Conservation (phyloP, 2,113 vertebrate genomes). For the Nerophis lumbriciformis region DNA sequence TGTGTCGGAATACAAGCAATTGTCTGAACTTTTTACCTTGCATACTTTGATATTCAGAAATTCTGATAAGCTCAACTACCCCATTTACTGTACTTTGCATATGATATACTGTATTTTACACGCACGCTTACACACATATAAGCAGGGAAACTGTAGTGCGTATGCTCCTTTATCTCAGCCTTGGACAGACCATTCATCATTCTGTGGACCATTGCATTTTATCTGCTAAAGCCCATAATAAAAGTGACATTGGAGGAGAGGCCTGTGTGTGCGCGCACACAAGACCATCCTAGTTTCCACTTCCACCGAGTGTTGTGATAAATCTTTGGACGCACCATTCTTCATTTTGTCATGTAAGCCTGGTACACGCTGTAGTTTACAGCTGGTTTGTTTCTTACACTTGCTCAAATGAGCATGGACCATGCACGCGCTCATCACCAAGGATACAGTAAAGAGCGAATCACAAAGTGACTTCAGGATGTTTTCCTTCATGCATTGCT, state of each 20-base stretch:
- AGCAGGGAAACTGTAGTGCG: slow-evolving; percentile 57
- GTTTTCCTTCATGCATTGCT: slow-evolving; percentile 20
- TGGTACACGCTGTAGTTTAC: slow-evolving; percentile 30
- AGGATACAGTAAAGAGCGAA: slow-evolving; percentile 33
- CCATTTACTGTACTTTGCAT: slow-evolving; percentile 35
- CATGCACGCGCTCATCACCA: slow-evolving; percentile 6
- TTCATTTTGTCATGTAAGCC: slow-evolving; percentile 59
- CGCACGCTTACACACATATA: slow-evolving; percentile 6
- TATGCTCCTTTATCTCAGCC: slow-evolving; percentile 75
- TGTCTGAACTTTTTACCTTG: neutral
- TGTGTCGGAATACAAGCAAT: neutral
- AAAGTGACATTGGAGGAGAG: slow-evolving; percentile 75
- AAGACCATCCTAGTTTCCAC: slow-evolving; percentile 27
- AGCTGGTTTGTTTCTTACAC: slow-evolving; percentile 25
- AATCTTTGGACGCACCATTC: slow-evolving; percentile 50
- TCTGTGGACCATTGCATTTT: slow-evolving; percentile 76
- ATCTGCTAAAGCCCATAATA: slow-evolving; percentile 80
- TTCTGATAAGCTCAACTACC: slow-evolving; percentile 17
- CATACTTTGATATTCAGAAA: slow-evolving; percentile 10
- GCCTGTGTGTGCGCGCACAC: slow-evolving; percentile 33
- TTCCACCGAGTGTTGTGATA: slow-evolving; percentile 41
- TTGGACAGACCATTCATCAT: slow-evolving; percentile 79
- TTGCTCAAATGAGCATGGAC: slow-evolving; percentile 26
- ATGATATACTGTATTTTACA: slow-evolving; percentile 9
- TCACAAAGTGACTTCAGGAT: slow-evolving; percentile 41